Conservation (phyloP, 2,113 vertebrate species). For the Neopipo cinnamomea region DNA sequence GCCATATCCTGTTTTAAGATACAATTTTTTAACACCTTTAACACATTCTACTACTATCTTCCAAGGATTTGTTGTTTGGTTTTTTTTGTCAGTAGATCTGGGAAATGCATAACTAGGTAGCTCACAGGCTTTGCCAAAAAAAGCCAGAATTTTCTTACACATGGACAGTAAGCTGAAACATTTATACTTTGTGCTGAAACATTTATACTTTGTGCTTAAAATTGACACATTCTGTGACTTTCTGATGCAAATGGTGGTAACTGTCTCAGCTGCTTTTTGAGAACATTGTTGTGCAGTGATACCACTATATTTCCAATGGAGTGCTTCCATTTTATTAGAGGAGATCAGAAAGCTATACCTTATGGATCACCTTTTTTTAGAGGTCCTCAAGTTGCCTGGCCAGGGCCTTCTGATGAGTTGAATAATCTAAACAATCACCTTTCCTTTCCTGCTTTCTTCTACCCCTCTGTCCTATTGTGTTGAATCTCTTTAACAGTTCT, state of each 20-base stretch:
- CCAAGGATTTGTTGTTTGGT: background rate
- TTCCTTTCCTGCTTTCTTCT: background rate
- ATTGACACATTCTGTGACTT: background rate
- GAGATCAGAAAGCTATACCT: background rate
- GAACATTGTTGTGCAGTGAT: background rate
- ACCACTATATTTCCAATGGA: background rate
- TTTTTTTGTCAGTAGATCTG: background rate
- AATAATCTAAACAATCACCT: background rate
- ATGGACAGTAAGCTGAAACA: background rate
- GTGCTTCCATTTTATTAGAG: background rate
- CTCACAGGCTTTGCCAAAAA: background rate
- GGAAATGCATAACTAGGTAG: background rate
- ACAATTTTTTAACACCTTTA: background rate
- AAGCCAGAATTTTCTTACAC: background rate
- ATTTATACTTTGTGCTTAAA: background rate
- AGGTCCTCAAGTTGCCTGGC: background rate
- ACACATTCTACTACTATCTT: background rate
- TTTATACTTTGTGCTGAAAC: background rate
- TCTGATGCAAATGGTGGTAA: background rate
- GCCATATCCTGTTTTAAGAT: background rate
- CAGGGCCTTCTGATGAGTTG: background rate
- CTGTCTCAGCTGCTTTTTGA: background rate
- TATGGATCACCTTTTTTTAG: background rate
- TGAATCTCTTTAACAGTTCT: background rate
- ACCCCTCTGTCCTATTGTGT: no score